Percentiles rank a stretch among this genome's conserved stretches.
Conservation (phyloP, 2,888 invertebrate species). For the Chydorus sphaericus region DNA sequence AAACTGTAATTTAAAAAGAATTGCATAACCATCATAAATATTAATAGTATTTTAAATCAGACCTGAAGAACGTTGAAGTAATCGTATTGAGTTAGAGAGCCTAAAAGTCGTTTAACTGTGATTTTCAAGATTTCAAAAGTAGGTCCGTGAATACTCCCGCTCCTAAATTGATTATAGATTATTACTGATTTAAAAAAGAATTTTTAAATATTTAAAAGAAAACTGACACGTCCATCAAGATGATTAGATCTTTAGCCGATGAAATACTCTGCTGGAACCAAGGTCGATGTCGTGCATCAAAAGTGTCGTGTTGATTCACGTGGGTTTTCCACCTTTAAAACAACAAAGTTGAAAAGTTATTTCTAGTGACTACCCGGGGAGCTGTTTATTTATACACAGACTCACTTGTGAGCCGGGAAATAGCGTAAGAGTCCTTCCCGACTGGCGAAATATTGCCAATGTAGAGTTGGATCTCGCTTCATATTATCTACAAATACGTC, state of each 20-base stretch:
- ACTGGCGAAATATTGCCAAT: conserved; percentile 37
- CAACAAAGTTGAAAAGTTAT: too few relatives aligned
- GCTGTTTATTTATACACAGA: too few relatives aligned
- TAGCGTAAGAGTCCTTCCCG: conserved; percentile 32
- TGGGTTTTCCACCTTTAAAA: conserved; percentile 22
- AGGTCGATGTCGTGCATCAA: conserved; percentile 31
- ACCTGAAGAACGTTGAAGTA: conserved; percentile 31
- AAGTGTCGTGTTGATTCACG: conserved; percentile 27
- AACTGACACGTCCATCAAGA: conserved; percentile 34
- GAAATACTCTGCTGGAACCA: conserved; percentile 35
- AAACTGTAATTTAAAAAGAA: conserved; percentile 25
- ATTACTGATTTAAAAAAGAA: neutral
- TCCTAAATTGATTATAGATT: conserved; percentile 21
- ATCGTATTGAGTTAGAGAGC: conserved; percentile 36
- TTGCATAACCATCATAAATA: neutral
- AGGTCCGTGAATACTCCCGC: conserved; percentile 36
- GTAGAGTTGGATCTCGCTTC: conserved; percentile 27
- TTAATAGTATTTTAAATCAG: conserved; percentile 15
- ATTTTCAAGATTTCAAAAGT: conserved; percentile 35
- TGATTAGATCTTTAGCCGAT: conserved; percentile 36
- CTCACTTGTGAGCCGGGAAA: conserved; percentile 28
- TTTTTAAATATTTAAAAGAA: neutral
- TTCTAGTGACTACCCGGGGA: too few relatives aligned
- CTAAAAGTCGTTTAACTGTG: conserved; percentile 32
- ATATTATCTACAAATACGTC: conserved; percentile 28